Evolutionary conservation across 2,888 invertebrate species (phyloP).

Genomic region (Diogma glabrata): DNA sequence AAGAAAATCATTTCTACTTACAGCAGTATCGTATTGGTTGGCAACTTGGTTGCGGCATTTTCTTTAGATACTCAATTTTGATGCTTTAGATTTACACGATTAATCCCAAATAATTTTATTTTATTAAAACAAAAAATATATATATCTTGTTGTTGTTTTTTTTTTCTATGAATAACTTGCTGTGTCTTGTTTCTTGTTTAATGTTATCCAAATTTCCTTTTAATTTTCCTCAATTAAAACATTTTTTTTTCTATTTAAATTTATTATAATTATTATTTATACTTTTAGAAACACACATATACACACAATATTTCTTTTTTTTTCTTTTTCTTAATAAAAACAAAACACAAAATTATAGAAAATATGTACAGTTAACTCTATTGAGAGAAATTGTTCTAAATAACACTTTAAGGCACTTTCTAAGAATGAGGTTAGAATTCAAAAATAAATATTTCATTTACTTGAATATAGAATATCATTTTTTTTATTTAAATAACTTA

Average conservation of each 20-base stretch:
- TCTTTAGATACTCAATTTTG: too few relatives aligned
- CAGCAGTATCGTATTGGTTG: conserved; percentile 38
- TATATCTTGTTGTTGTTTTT: too few relatives aligned
- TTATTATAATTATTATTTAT: background rate
- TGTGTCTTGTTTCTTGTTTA: too few relatives aligned
- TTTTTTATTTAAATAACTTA: background rate
- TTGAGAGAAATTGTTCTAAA: conserved; percentile 20
- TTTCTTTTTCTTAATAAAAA: conserved; percentile 5
- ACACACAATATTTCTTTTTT: conserved; percentile 4
- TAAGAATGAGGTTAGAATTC: conserved; percentile 20
- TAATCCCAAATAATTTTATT: too few relatives aligned
- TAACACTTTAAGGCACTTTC: conserved; percentile 19
- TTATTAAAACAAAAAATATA: too few relatives aligned
- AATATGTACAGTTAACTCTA: conserved; percentile 10
- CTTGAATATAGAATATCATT: conserved; percentile 2
- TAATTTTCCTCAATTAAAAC: conserved; percentile 6
- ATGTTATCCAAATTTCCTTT: too few relatives aligned
- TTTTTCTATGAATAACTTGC: too few relatives aligned
- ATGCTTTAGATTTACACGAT: too few relatives aligned
- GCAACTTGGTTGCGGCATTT: conserved; percentile 30
- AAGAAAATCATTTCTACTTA: conserved; percentile 28
- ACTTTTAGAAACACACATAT: conserved; percentile 7
- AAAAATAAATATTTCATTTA: background rate
- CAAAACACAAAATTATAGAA: conserved; percentile 7
- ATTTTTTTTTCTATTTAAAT: conserved; percentile 1